These are phyloP conservation scores for Eulemur macaco DNA, from an alignment of 2,113 vertebrate species.

Conservation along the genomic window DNA sequence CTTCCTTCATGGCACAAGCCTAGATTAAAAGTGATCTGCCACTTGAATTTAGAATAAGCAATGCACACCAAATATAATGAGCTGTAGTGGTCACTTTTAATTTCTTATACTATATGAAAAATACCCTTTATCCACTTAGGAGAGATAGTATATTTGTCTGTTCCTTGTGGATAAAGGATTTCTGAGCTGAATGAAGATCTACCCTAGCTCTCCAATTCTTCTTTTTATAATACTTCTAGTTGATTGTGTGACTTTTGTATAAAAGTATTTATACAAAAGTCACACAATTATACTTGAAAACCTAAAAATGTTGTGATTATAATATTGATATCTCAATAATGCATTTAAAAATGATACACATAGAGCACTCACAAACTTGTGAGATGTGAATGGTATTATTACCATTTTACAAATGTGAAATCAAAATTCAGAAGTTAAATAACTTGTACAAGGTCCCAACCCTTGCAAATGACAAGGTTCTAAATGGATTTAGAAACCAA, in stretches of 20 bases:
- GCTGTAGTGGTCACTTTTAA: not conserved
- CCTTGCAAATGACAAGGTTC: fast-evolving
- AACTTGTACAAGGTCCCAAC: not conserved
- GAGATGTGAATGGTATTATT: not conserved
- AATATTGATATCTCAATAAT: not conserved
- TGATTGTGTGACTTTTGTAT: not conserved
- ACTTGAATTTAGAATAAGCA: not conserved
- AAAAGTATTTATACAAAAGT: not conserved
- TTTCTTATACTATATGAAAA: not conserved
- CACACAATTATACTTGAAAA: not conserved
- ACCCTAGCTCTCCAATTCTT: not conserved
- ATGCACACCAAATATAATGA: not conserved
- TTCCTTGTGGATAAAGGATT: not conserved
- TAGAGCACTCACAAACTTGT: not conserved
- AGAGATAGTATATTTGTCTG: not conserved
- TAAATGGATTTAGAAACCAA: not conserved
- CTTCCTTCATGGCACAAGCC: not conserved
- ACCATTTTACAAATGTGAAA: not conserved
- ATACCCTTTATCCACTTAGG: not conserved
- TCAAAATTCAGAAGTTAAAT: not conserved
- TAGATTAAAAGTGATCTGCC: not conserved
- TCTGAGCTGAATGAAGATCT: not conserved
- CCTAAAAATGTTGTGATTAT: not conserved
- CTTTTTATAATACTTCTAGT: not conserved
- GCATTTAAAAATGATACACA: not conserved